Evolutionary conservation across 2,888 invertebrate genomes (phyloP), one percentile per base, ranked within the genome.

Genomic region (Nomada ferruginata): DNA sequence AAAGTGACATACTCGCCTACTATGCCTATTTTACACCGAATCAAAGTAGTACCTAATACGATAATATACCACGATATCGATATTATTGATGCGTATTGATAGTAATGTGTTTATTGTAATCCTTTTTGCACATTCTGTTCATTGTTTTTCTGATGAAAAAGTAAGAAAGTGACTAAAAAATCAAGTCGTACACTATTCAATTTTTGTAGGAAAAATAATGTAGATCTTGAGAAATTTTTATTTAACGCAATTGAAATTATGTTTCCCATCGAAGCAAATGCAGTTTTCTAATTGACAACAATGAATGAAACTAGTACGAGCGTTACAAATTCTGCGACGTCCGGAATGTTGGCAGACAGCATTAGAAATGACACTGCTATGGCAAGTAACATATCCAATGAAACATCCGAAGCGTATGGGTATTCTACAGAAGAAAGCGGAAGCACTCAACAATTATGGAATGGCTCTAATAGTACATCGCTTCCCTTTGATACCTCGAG

Each of bases 401-500:
- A 82, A 69, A 86, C 79, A n/a, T 84, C 87, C 10, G 86, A 85
- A 47, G 64, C 70, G 13, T 85, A 86, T n/a, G 65, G 68, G 9
- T 87, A 88, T 69, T 29, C 84, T 70, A 68, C 88, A 13, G 80
- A 84, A 64, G 80, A 85, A 44, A 87, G 26, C 71, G 78, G 78
- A 57, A 82, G 13, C 72, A 69, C 55, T 57, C 79, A 82, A 76
- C 78, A 77, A 68, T 63, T 81, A 60, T 84, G 89, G 88, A 88
- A 88, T 70, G n/a, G 79, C 52, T 79, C 86, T 42, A 85, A 86
- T 65, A 78, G 78, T 15, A 76, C 83, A 44, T n/a, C 82, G 42
- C 69, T 83, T 44, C 66, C 86, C 9, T 82, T 85, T 69, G 84
- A 88, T 44, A 26, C 83, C 55, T 81, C 89, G 23, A 90, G 86